Percentiles rank a stretch among this genome's conserved stretches.
These are phyloP conservation scores for Podotricha telesiphe DNA, from an alignment of 2,888 invertebrate species.

Conservation along the genomic window DNA sequence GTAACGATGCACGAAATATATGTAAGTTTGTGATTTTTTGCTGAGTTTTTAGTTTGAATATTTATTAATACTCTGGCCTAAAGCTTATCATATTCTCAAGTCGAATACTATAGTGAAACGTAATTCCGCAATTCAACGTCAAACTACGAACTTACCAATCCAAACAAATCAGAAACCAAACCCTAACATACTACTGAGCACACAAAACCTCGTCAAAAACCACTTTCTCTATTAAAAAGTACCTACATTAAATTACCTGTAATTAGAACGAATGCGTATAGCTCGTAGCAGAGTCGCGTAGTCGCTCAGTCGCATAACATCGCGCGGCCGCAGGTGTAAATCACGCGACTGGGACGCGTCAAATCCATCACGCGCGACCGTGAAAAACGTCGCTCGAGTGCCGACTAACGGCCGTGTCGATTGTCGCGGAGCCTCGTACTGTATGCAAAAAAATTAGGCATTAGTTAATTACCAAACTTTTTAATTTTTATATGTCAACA, in stretches of 20 bases:
- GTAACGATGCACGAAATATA: too few species aligned
- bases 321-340: slow-evolving; percentile 47
- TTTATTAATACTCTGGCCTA: too few species aligned
- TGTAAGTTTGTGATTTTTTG: too few species aligned
- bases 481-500: too few species aligned
- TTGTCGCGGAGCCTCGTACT: slow-evolving; percentile 42
- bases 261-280: neutral
- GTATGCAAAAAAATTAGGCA: slow-evolving; percentile 36
- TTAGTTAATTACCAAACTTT: too few species aligned
- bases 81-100: too few species aligned
- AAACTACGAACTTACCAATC: too few species aligned
- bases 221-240: neutral
- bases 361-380: slow-evolving; percentile 50
- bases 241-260: neutral
- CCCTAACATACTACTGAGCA: too few species aligned
- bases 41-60: too few species aligned
- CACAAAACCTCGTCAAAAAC: neutral
- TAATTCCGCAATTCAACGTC: too few species aligned
- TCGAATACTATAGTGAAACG: too few species aligned
- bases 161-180: too few species aligned
- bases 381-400: slow-evolving; percentile 51
- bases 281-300: neutral
- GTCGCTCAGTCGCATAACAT: slow-evolving; percentile 34
- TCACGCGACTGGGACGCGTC: slow-evolving; percentile 44
- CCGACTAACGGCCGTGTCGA: slow-evolving; percentile 52